Evolutionary conservation across 2,797 vertebrate species (phyloP).

Genomic region (Nyctibius grandis): DNA sequence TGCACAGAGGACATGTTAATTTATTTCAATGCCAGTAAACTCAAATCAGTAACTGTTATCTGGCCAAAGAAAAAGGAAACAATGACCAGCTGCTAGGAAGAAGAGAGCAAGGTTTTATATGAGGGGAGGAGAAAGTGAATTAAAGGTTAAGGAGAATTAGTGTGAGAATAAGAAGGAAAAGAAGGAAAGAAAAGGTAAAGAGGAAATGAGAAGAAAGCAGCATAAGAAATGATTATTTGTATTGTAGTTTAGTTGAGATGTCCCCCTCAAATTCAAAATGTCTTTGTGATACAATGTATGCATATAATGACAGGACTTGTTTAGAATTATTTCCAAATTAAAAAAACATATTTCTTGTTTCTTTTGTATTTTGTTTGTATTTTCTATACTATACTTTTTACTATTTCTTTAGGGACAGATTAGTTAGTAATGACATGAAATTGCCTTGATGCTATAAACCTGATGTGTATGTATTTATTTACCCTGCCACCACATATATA

Average conservation of each 20-base stretch:
- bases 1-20: not conserved
- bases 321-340: not conserved
- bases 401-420: constrained; percentile 16
- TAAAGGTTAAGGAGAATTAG: not conserved
- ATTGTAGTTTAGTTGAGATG: not conserved
- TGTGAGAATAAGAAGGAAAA: not conserved
- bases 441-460: not conserved
- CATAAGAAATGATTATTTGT: not conserved
- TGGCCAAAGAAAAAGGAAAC: not conserved
- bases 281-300: not conserved
- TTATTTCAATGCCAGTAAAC: not conserved
- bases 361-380: not conserved
- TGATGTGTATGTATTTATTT: constrained; percentile 17
- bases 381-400: no score
- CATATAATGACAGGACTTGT: not conserved
- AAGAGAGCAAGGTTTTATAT: not conserved
- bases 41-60: not conserved
- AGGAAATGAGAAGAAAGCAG: not conserved
- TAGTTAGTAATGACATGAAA: not conserved
- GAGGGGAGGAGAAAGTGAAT: not conserved
- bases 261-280: not conserved
- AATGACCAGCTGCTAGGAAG: not conserved
- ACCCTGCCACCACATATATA: not conserved
- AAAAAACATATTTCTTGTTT: not conserved
- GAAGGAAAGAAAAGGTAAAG: not conserved